Conservation (phyloP, 2,113 vertebrate genomes). For the Periophthalmodon schlosseri region DNA sequence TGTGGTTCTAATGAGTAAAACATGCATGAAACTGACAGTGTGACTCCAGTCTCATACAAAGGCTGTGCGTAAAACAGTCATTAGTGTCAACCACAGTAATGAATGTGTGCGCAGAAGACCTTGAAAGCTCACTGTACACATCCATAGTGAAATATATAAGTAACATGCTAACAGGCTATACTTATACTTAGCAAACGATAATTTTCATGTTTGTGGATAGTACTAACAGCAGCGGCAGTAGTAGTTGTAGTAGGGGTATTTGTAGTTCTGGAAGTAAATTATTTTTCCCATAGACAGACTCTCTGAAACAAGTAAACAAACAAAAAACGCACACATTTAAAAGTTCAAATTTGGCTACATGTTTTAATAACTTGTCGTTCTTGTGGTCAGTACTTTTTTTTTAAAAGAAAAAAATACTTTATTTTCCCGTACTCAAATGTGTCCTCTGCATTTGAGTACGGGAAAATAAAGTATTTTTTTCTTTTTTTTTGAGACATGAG, state of each 20-base stretch:
- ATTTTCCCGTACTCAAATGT: too few relatives aligned
- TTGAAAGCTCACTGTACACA: background rate
- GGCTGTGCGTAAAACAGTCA: constrained; percentile 12
- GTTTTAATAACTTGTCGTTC: too few relatives aligned
- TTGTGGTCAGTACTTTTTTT: too few relatives aligned
- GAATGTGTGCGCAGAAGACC: constrained; percentile 4
- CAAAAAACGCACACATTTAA: too few relatives aligned
- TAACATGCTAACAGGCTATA: background rate
- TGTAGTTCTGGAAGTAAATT: background rate
- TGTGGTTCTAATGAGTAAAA: background rate
- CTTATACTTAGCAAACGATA: background rate
- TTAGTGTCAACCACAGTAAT: constrained; percentile 9
- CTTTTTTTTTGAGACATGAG: too few relatives aligned
- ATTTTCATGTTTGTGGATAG: background rate
- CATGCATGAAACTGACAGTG: constrained; percentile 4
- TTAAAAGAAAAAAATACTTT: too few relatives aligned
- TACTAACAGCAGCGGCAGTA: background rate
- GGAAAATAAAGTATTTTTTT: too few relatives aligned
- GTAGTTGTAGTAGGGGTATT: background rate
- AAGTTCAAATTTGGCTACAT: too few relatives aligned
- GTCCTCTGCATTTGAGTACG: too few relatives aligned
- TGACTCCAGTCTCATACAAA: constrained; percentile 18
- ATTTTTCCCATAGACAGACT: too few relatives aligned
- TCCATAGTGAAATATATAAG: background rate
- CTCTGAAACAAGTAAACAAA: too few relatives aligned